phyloP scores from a whole-genome alignment of 1,140 invertebrate species.

The Euura lappo region DNA sequence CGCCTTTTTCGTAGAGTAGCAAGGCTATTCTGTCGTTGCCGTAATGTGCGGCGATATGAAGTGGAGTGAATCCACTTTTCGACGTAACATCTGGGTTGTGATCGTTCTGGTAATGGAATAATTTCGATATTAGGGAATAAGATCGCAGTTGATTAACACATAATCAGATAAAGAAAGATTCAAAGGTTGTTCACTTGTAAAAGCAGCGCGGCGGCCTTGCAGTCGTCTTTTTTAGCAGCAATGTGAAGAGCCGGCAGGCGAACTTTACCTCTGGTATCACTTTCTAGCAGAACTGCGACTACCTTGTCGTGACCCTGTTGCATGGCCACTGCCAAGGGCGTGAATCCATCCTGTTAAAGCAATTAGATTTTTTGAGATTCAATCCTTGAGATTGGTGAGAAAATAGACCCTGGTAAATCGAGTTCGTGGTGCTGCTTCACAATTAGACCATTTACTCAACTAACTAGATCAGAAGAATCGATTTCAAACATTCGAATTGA shows the following conservation, averaged over 20 bases:
- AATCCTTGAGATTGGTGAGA: not conserved
- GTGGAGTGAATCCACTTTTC: conserved; percentile 97
- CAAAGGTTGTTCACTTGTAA: conserved; percentile 69
- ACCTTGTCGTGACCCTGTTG: conserved; percentile 99
- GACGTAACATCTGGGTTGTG: conserved; percentile 95
- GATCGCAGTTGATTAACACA: not conserved
- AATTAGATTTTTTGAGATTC: conserved; percentile 17
- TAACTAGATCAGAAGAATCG: too few relatives aligned
- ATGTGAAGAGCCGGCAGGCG: conserved; percentile 91
- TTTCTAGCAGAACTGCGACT: conserved; percentile 94
- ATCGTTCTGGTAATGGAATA: conserved; percentile 72
- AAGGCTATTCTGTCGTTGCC: conserved; percentile 95
- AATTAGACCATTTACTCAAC: too few relatives aligned
- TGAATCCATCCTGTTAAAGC: conserved; percentile 89
- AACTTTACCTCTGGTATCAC: conserved; percentile 92
- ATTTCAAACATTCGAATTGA: too few relatives aligned
- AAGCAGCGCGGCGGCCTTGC: conserved; percentile 89
- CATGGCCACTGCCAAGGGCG: conserved; percentile 96
- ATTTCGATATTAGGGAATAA: conserved; percentile 14
- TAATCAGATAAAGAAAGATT: conserved; percentile 3
- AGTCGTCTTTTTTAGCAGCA: conserved; percentile 99
- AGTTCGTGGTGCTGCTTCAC: not conserved
- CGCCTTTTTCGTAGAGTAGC: conserved; percentile 88
- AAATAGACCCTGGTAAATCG: conserved; percentile 3
- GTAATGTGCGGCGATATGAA: conserved; percentile 98